These are phyloP conservation scores for Stichodactyla mertensii DNA, from an alignment of 64 coral and sea anemone genomes.

Conservation along the genomic window DNA sequence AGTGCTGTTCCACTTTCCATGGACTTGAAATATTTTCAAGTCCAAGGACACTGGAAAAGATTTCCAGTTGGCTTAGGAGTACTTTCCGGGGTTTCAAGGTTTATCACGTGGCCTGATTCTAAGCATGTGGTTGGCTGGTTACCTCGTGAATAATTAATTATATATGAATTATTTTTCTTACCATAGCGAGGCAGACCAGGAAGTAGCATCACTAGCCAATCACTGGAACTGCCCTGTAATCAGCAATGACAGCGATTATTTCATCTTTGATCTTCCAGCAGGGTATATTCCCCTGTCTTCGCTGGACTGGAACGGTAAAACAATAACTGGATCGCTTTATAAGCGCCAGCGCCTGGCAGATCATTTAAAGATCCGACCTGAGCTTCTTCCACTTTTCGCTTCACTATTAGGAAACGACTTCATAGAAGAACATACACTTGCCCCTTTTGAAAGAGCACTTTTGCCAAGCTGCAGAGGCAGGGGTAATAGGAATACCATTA, in stretches of 20 bases:
- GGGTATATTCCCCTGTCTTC: slow-evolving; percentile 69
- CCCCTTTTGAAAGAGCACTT: slow-evolving; percentile 45
- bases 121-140: too few relatives aligned
- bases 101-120: too few relatives aligned
- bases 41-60: too few relatives aligned
- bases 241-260: slow-evolving; percentile 82
- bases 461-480: neutral
- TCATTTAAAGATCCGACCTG: slow-evolving; percentile 52
- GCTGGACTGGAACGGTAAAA: slow-evolving; percentile 29
- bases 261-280: slow-evolving; percentile 67
- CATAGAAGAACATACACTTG: slow-evolving; percentile 26
- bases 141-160: too few relatives aligned
- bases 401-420: slow-evolving; percentile 81
- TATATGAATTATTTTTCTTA: neutral
- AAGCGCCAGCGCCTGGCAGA: slow-evolving; percentile 42
- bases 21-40: too few relatives aligned
- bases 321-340: slow-evolving; percentile 42
- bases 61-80: too few relatives aligned
- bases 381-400: slow-evolving; percentile 63
- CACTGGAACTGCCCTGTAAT: slow-evolving; percentile 61
- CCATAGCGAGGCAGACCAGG: slow-evolving; percentile 75
- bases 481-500: slow-evolving; percentile 22
- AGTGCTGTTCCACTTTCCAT: too few relatives aligned
- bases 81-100: too few relatives aligned
- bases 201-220: slow-evolving; percentile 63